phyloP scores from a whole-genome alignment of 2,113 vertebrate species.

The Scolopax mira region DNA sequence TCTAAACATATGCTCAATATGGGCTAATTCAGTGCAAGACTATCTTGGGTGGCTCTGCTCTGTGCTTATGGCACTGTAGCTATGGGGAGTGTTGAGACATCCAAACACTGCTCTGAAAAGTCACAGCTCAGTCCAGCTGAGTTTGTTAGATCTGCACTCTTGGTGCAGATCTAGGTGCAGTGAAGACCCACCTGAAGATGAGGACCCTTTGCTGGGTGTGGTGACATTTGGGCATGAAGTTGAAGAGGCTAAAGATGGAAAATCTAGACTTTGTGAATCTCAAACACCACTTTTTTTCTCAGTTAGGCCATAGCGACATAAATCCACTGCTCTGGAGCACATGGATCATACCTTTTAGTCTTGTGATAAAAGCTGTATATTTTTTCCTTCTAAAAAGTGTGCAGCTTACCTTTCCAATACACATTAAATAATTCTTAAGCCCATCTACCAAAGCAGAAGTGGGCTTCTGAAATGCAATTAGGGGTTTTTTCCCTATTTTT shows the following conservation, averaged over 20 bases:
- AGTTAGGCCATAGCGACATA: not conserved
- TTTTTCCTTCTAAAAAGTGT: not conserved
- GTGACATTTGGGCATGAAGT: not conserved
- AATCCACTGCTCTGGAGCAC: not conserved
- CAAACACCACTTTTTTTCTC: not conserved
- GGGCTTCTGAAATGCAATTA: not conserved
- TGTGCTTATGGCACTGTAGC: accelerated
- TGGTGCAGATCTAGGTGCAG: not conserved
- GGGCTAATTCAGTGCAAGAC: not conserved
- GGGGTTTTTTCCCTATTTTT: not conserved
- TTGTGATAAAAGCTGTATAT: not conserved
- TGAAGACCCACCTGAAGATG: not conserved
- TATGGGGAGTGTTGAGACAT: not conserved
- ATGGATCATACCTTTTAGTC: not conserved
- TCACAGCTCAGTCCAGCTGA: not conserved
- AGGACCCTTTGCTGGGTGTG: not conserved
- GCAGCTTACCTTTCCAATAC: not conserved
- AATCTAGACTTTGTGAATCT: not conserved
- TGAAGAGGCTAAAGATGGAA: not conserved
- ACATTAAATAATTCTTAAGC: not conserved
- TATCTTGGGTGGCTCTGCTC: not conserved
- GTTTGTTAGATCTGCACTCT: not conserved
- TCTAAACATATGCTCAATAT: not conserved
- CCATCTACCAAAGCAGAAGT: not conserved
- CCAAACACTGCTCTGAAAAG: not conserved